Percentiles rank a stretch among this genome's conserved stretches.
Conservation (phyloP, 1,140 invertebrate genomes). For the Cherax quadricarinatus region DNA sequence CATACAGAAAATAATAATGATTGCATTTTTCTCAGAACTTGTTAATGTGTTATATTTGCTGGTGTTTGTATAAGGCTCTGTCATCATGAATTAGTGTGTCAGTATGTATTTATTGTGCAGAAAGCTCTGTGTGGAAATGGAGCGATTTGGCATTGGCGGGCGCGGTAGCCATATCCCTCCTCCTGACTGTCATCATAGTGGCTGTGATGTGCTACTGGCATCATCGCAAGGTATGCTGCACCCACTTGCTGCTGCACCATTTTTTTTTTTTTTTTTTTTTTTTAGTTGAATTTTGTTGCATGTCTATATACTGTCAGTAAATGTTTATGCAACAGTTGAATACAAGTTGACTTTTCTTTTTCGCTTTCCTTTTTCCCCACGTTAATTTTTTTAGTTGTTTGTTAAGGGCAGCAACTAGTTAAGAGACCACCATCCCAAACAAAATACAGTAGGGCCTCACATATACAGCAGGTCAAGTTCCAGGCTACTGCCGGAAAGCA, state of each 20-base stretch:
- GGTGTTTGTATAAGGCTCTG: not conserved
- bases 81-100: not conserved
- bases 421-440: no score
- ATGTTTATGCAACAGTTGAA: no score
- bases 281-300: no score
- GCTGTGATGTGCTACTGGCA: constrained; percentile 55
- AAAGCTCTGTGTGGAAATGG: not conserved
- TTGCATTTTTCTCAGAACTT: not conserved
- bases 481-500: no score
- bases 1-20: not conserved
- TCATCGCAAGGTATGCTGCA: constrained; percentile 24
- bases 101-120: not conserved
- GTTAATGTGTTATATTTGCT: not conserved
- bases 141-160: constrained; percentile 14
- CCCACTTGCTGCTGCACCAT: not conserved
- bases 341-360: no score
- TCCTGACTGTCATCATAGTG: constrained; percentile 37
- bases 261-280: not conserved
- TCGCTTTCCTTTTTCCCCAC: no score
- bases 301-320: no score
- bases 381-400: no score
- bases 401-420: no score
- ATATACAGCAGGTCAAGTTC: no score
- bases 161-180: constrained; percentile 31
- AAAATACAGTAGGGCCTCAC: no score